Conservation (phyloP, 2,113 vertebrate species). For the Salvator merianae region DNA sequence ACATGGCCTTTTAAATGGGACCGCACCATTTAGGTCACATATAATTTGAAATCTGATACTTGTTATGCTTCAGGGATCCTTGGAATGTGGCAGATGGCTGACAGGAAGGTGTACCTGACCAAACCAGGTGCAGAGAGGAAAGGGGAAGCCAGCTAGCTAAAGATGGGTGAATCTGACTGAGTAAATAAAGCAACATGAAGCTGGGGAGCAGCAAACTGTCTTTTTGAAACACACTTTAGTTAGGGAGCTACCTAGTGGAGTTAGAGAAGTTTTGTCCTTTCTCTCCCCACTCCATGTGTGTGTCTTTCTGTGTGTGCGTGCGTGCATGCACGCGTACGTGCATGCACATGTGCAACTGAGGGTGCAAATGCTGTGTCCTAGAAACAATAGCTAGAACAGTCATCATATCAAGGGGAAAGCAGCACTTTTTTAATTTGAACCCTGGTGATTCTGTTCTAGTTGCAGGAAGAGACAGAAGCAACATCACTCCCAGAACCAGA, state of each 20-base stretch:
- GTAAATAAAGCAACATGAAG: neutral
- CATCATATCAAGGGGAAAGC: neutral
- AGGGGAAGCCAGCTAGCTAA: neutral
- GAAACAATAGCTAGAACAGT: neutral
- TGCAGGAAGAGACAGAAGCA: slow-evolving; percentile 62
- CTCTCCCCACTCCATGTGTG: too few relatives aligned
- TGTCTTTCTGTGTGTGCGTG: too few relatives aligned
- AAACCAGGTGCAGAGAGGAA: neutral
- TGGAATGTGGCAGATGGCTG: neutral
- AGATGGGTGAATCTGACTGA: neutral
- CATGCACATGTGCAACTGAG: too few relatives aligned
- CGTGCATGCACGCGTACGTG: too few relatives aligned
- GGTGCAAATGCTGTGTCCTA: neutral
- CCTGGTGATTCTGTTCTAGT: slow-evolving; percentile 36
- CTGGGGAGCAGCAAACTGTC: neutral
- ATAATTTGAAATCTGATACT: neutral
- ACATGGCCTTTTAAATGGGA: neutral
- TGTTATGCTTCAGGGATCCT: neutral
- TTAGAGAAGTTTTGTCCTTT: neutral
- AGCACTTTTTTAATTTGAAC: neutral
- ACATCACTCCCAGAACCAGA: slow-evolving; percentile 85
- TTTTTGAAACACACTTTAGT: too few relatives aligned
- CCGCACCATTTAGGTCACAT: too few relatives aligned
- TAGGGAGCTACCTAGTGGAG: too few relatives aligned
- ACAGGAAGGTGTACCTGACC: neutral